Percentiles rank a stretch among this genome's conserved stretches.
phyloP scores from a whole-genome alignment of 2,113 vertebrate species.

The Pipra filicauda region DNA sequence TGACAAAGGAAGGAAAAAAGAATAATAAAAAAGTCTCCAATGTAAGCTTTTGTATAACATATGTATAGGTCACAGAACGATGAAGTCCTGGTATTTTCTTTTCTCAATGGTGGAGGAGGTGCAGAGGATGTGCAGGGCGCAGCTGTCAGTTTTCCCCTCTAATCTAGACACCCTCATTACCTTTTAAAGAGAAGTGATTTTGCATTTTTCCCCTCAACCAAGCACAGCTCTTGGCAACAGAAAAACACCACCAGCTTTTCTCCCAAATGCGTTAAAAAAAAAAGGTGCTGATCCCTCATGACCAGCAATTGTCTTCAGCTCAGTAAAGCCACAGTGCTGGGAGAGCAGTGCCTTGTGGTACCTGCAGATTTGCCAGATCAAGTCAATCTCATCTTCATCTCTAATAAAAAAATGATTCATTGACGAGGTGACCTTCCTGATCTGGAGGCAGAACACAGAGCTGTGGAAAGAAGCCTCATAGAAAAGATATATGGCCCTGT shows the following conservation, averaged over 20 bases:
- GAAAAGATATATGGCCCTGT: background rate
- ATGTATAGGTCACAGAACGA: background rate
- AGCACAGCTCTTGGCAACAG: background rate
- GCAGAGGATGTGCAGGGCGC: background rate
- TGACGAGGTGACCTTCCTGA: background rate
- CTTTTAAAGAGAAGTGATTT: background rate
- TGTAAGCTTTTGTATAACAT: background rate
- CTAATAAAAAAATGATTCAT: constrained; percentile 8
- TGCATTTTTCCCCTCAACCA: background rate
- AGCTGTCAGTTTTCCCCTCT: background rate
- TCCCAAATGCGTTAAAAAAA: background rate
- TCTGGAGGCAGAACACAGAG: background rate
- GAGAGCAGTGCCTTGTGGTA: background rate
- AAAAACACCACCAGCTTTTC: background rate
- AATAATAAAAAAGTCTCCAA: background rate
- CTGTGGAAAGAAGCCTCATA: background rate
- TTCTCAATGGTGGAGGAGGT: background rate
- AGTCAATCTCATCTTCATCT: background rate
- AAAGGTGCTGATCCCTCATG: background rate
- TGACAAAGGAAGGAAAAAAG: background rate
- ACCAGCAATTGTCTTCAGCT: background rate
- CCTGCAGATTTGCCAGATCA: background rate
- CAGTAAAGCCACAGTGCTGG: background rate
- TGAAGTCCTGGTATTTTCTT: background rate
- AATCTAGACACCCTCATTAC: background rate